Evolutionary conservation across 1,140 invertebrate genomes (phyloP).

Genomic region (Meloidogyne hapla): DNA sequence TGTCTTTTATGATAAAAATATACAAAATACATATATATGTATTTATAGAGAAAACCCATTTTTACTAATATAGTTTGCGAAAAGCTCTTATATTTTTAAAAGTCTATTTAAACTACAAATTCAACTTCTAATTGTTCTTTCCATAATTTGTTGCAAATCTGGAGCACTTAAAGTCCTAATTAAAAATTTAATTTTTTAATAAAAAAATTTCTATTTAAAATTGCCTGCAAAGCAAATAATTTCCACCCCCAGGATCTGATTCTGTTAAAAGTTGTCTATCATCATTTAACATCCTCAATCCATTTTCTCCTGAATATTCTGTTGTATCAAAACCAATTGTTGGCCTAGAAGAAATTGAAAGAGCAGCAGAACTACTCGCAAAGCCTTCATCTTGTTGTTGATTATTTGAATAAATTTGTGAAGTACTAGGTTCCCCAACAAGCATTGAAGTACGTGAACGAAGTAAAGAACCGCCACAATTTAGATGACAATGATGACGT

Average conservation of each 20-base stretch:
- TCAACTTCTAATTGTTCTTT: neutral
- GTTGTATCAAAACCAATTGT: neutral
- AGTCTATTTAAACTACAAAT: neutral
- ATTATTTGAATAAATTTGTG: neutral
- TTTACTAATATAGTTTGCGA: neutral
- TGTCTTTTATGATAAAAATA: neutral
- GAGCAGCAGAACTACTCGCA: neutral
- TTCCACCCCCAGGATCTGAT: neutral
- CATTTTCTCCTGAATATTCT: slow-evolving; percentile 1
- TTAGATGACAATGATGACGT: neutral
- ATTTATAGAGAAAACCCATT: slow-evolving; percentile 1
- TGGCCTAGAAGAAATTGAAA: slow-evolving; percentile 5
- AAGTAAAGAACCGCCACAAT: neutral
- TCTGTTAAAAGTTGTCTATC: slow-evolving; percentile 3
- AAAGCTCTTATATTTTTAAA: slow-evolving; percentile 6
- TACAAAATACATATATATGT: neutral
- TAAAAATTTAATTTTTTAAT: neutral
- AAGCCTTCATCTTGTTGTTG: neutral
- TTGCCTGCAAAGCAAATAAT: neutral
- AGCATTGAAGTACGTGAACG: neutral
- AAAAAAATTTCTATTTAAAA: neutral
- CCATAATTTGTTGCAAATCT: neutral
- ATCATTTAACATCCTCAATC: neutral
- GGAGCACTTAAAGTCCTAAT: neutral
- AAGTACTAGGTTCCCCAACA: neutral